Evolutionary conservation across 2,797 vertebrate species (phyloP).

Genomic region (Aldrovandia affinis): DNA sequence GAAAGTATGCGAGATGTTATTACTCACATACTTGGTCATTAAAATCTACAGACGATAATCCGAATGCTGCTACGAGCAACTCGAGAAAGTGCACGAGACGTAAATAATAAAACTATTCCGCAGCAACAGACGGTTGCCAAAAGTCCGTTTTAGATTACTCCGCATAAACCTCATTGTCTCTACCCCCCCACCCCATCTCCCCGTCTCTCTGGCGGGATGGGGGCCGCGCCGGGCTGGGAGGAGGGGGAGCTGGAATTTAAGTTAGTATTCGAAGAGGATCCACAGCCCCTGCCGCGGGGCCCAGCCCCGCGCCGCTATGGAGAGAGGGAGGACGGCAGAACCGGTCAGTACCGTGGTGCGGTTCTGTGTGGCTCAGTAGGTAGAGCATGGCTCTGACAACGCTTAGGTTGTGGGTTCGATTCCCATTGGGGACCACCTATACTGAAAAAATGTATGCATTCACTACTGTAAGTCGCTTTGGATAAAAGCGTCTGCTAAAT

Average conservation of each 20-base stretch:
- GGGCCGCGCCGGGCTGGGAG: slow-evolving; percentile 87
- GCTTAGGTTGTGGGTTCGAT: no score
- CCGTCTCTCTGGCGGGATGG: slow-evolving; percentile 70
- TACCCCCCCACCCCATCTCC: slow-evolving; percentile 20
- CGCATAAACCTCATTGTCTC: slow-evolving; percentile 38
- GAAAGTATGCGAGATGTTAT: neutral
- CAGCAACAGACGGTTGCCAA: neutral
- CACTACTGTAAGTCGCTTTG: no score
- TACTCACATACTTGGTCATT: neutral
- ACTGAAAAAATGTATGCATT: no score
- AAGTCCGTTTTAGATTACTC: neutral
- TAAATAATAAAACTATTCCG: neutral
- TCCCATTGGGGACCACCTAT: no score
- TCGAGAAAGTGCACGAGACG: neutral
- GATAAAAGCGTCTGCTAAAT: no score
- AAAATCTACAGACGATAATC: neutral
- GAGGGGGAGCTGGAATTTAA: slow-evolving; percentile 93
- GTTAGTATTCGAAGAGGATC: slow-evolving; percentile 88
- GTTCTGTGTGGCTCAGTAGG: no score
- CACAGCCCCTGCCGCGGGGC: slow-evolving; percentile 68
- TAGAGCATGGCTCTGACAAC: no score
- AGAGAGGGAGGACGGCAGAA: slow-evolving; percentile 58
- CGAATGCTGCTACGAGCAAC: slow-evolving; percentile 18
- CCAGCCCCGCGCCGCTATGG: slow-evolving; percentile 58
- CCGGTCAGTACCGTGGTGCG: slow-evolving; percentile 62